Evolutionary conservation across 2,888 invertebrate genomes (phyloP).

Genomic region (Chaetogeoica ovagalla): DNA sequence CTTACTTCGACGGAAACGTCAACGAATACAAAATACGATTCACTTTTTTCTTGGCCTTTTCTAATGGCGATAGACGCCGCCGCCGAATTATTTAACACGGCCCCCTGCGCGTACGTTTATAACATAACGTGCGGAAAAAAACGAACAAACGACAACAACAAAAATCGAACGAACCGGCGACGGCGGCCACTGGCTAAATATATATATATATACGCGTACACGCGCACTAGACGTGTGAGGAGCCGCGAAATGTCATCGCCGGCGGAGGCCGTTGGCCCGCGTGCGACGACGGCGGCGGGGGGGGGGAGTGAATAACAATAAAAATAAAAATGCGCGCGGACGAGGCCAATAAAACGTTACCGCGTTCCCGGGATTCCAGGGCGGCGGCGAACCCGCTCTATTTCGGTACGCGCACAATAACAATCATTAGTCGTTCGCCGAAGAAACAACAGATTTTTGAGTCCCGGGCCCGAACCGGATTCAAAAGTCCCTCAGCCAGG

Average conservation of each 20-base stretch:
- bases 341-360: slow-evolving; percentile 31
- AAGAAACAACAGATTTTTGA: slow-evolving; percentile 35
- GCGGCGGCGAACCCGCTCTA: slow-evolving; percentile 21
- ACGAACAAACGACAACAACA: background rate
- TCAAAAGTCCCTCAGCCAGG: background rate
- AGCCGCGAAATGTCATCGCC: slow-evolving; percentile 32
- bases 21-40: too few relatives aligned
- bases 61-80: too few relatives aligned
- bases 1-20: too few relatives aligned
- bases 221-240: too few relatives aligned
- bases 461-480: slow-evolving; percentile 7
- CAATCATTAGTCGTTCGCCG: slow-evolving; percentile 43
- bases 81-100: too few relatives aligned
- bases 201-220: background rate
- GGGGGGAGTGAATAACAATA: background rate
- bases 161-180: background rate
- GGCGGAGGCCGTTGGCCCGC: background rate
- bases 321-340: slow-evolving; percentile 3
- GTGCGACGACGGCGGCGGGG: too few relatives aligned
- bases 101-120: too few relatives aligned
- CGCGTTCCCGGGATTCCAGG: slow-evolving; percentile 40
- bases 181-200: slow-evolving; percentile 5
- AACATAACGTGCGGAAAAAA: too few relatives aligned
- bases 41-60: too few relatives aligned
- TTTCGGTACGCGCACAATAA: slow-evolving; percentile 45